Base-by-base conservation (phyloP, 1,140 invertebrate genomes). In the Leptinotarsa defecta region DNA sequence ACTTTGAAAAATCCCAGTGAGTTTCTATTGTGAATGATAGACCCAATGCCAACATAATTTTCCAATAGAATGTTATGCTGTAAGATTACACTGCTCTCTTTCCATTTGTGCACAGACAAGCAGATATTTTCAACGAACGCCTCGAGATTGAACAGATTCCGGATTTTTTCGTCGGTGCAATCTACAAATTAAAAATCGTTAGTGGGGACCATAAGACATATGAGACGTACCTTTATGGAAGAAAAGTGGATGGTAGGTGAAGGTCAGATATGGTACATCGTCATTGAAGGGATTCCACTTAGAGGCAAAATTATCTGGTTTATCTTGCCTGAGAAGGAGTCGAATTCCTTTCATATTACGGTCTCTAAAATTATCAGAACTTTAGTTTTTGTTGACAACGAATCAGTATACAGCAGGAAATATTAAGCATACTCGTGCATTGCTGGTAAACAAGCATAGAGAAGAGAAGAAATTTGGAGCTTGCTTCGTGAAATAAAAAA, bases 281-380 rank as follows among this genome's bases (percentile, higher is more conserved):
- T 90, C 90, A 76, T 90, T 90, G 86, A 94, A 95, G 3, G 94
- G 94, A 85, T 96, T 96, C 95, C 95, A 96, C 76, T 91, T 91
- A 77, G 93, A 92, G 72, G 90, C 87, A 79, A 94, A 87, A 2
- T 90, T 86, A 22, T 94, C 81, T 2, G 91, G 89, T 80, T 91
- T 86, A 0, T 91, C 91, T 80, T 90, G 89, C 80, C 93, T 93
- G 92, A 94, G 95, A 85, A 92, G 90, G 34, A 94, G 84, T 73
- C 94, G 89, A 15, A 95, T 87, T 3, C 94, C 94, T 22, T 89
- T 89, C 80, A 92, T 89, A 81, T 93, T 90, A 63, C 93, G 87
- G 77, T 91, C 88, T 77, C 92, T 93, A 79, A 52, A 77, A 75
- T 52, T 17, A 15, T 6, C 20, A 71, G 17, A 75, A 13, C 65